A percentile compares a stretch with the other conserved stretches of the same genome.
Evolutionary conservation across 2,113 vertebrate genomes (phyloP).

Genomic region (Sapayoa aenigma): DNA sequence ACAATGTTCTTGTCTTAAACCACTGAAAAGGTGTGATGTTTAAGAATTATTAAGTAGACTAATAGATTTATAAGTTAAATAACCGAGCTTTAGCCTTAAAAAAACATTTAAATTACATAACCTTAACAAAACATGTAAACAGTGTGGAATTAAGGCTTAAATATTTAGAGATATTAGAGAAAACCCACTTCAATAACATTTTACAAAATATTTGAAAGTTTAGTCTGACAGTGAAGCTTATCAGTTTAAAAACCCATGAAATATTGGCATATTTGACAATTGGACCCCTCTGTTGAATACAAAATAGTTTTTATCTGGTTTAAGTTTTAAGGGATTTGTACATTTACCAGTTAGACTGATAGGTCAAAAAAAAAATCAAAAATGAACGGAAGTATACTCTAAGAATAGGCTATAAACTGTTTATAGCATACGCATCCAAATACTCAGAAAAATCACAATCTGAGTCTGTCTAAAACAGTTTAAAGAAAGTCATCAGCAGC

Average conservation of each 20-base stretch:
- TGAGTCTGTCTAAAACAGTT: not conserved
- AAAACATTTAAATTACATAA: not conserved
- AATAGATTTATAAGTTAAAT: not conserved
- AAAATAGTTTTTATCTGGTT: not conserved
- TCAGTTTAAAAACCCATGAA: not conserved
- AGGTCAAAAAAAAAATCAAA: not conserved
- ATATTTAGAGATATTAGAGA: not conserved
- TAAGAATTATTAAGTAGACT: not conserved
- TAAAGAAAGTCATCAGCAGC: constrained; percentile 2
- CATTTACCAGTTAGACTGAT: not conserved
- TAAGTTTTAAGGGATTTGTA: not conserved
- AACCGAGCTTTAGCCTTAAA: not conserved
- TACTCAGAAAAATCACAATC: not conserved
- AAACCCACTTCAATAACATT: not conserved
- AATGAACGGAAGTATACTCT: not conserved
- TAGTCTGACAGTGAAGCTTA: not conserved
- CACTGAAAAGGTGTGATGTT: not conserved
- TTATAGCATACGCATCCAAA: not conserved
- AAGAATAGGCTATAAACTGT: not conserved
- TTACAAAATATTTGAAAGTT: not conserved
- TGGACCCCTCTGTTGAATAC: not conserved
- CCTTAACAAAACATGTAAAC: not conserved
- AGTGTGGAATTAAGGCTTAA: not conserved
- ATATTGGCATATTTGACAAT: not conserved
- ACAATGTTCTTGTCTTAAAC: not conserved